Percentiles rank a stretch among this genome's conserved stretches.
phyloP scores from a whole-genome alignment of 92 coral and sea anemone genomes.

The Parazoanthus swiftii region DNA sequence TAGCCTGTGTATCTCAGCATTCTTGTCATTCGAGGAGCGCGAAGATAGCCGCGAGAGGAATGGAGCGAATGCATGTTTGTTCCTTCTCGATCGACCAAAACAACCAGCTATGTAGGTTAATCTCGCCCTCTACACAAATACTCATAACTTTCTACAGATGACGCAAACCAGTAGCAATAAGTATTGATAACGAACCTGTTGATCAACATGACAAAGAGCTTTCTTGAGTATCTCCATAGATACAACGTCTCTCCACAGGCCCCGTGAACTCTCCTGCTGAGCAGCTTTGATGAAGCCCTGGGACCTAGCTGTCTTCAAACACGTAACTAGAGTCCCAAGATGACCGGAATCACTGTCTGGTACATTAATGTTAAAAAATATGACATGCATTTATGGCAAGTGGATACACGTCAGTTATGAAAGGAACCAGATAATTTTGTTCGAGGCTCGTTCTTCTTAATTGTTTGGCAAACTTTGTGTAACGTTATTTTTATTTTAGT shows the following conservation, averaged over 20 bases:
- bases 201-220: conserved; percentile 81
- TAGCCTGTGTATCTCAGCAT: too few species aligned
- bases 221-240: conserved; percentile 66
- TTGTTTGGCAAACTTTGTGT: too few species aligned
- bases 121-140: too few species aligned
- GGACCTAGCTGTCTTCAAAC: conserved; percentile 89
- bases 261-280: conserved; percentile 12
- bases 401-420: neutral
- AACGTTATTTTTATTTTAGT: too few species aligned
- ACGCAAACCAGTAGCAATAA: too few species aligned
- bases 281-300: conserved; percentile 69
- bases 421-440: neutral
- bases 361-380: neutral
- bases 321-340: conserved; percentile 68
- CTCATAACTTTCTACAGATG: neutral
- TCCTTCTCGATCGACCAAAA: too few species aligned
- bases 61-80: too few species aligned
- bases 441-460: too few species aligned
- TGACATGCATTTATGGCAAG: neutral
- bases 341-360: conserved; percentile 3
- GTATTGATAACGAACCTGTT: conserved; percentile 61
- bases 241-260: conserved; percentile 82
- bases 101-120: too few species aligned
- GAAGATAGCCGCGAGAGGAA: too few species aligned
- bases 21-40: too few species aligned